Base-by-base conservation (phyloP, 2,113 vertebrate species). In the Castor canadensis region DNA sequence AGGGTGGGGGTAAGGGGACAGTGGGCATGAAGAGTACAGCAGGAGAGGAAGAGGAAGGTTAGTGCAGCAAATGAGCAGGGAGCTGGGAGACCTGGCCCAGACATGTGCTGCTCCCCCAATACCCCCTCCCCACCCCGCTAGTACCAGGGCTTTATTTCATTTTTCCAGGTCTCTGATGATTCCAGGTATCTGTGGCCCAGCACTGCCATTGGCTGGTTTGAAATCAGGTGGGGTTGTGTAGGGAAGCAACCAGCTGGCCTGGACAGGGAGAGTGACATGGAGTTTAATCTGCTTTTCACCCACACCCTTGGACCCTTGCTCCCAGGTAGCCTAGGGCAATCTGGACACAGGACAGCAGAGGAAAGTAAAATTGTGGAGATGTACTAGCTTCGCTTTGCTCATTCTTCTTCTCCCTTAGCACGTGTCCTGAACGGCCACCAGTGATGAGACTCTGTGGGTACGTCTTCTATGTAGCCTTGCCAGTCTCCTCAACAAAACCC, bases 1-100 rank as follows among this genome's bases (percentile, higher is more conserved):
- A 45, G 9, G 35, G 28, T 30, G 47, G 11, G 6, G n/a, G n/a
- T n/a, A n/a, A n/a, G 52, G 13, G 24, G 28, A 2, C 3, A 0
- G 30, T 22, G 20, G 35, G 6, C 38, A 6, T 38, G 49, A 64
- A 22, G 9, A 54, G 6, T 58, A 30, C 28, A 20, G 58, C 0
- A 0, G 38, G 47, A 40, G 24, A 81, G 64, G 17, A 83, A 60
- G 56, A n/a, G 35, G 20, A 43, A 16, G 72, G 7, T 15, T 2
- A 9, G 10, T 11, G 1, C 20, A 35, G 17, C 16, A n/a, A 38
- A 71, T 11, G 28, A 38, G 72, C 54, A 0, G 19, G 49, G 35
- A 64, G 11, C 13, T 16, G 71, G 56, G 67, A 89, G 81, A 79
- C 45, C 28, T 67, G 52, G 32, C 22, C 22, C 45, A 49, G 71